These are phyloP conservation scores for Sphaerophoria taeniata DNA, from an alignment of 2,888 invertebrate genomes.

Conservation along the genomic window DNA sequence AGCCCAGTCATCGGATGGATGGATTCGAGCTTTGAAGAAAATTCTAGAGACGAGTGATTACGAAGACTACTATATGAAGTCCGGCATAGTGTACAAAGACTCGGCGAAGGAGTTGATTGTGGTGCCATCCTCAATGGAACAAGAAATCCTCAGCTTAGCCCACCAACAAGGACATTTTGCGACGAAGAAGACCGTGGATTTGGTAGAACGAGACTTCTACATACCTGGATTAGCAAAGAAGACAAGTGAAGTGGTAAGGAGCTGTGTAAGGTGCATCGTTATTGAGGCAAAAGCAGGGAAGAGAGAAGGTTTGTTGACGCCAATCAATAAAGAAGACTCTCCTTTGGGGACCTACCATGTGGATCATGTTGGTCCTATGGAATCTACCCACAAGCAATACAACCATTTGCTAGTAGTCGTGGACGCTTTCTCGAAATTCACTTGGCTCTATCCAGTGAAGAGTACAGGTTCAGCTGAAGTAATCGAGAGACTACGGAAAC, in stretches of 20 bases:
- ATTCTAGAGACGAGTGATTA: not conserved
- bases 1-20: slow-evolving; percentile 4
- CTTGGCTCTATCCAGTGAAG: slow-evolving; percentile 68
- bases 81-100: not conserved
- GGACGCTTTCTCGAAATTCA: slow-evolving; percentile 79
- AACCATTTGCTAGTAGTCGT: slow-evolving; percentile 78
- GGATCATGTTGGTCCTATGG: slow-evolving; percentile 79
- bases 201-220: slow-evolving; percentile 8
- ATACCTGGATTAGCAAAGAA: slow-evolving; percentile 14
- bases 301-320: slow-evolving; percentile 76
- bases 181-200: slow-evolving; percentile 12
- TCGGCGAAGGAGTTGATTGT: slow-evolving; percentile 17
- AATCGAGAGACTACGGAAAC: slow-evolving; percentile 58
- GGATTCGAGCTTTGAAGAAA: slow-evolving; percentile 8
- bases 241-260: slow-evolving; percentile 32
- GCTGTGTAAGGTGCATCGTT: slow-evolving; percentile 48
- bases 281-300: slow-evolving; percentile 58
- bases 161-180: too few relatives aligned
- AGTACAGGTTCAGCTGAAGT: slow-evolving; percentile 13
- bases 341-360: slow-evolving; percentile 76
- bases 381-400: slow-evolving; percentile 77
- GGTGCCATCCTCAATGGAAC: slow-evolving; percentile 33
- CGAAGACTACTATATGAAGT: slow-evolving; percentile 25
- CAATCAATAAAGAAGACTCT: slow-evolving; percentile 50
- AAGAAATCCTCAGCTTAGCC: slow-evolving; percentile 17